Conservation (phyloP, 2,888 invertebrate genomes). For the Eristalis intricaria region DNA sequence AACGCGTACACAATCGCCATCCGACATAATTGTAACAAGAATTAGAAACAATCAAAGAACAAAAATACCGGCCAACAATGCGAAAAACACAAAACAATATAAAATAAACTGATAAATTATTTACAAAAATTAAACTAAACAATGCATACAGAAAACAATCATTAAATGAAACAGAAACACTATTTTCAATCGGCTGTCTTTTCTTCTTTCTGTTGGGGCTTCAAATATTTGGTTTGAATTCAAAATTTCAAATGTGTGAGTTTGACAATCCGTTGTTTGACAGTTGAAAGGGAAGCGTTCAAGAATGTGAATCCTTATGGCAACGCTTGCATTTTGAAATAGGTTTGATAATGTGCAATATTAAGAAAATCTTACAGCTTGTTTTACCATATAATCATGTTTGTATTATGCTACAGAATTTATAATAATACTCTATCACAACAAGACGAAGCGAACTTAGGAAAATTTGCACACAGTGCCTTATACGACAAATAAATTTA, state of each 20-base stretch:
- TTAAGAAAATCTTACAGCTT: too few relatives aligned
- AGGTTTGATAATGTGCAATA: too few relatives aligned
- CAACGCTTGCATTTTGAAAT: too few relatives aligned
- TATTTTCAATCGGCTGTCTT: background rate
- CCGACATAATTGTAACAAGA: slow-evolving; percentile 56
- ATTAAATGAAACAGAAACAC: slow-evolving; percentile 5
- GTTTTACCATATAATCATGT: too few relatives aligned
- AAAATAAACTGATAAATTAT: background rate
- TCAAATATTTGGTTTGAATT: slow-evolving; percentile 24
- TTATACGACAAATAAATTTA: too few relatives aligned
- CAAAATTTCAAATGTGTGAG: slow-evolving; percentile 24
- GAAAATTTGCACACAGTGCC: too few relatives aligned
- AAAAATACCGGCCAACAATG: background rate
- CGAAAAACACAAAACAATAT: background rate
- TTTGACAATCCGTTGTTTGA: background rate
- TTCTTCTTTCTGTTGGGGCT: slow-evolving; percentile 7
- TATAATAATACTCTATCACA: too few relatives aligned
- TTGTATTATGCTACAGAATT: too few relatives aligned
- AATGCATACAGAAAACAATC: slow-evolving; percentile 1
- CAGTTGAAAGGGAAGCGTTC: slow-evolving; percentile 1
- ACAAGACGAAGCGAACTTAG: too few relatives aligned
- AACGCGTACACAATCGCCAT: slow-evolving; percentile 83
- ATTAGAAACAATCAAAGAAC: background rate
- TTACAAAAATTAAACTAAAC: slow-evolving; percentile 11
- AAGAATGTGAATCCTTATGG: background rate